These are phyloP conservation scores for Anabas testudineus DNA, from an alignment of 2,797 vertebrate genomes.

Conservation along the genomic window DNA sequence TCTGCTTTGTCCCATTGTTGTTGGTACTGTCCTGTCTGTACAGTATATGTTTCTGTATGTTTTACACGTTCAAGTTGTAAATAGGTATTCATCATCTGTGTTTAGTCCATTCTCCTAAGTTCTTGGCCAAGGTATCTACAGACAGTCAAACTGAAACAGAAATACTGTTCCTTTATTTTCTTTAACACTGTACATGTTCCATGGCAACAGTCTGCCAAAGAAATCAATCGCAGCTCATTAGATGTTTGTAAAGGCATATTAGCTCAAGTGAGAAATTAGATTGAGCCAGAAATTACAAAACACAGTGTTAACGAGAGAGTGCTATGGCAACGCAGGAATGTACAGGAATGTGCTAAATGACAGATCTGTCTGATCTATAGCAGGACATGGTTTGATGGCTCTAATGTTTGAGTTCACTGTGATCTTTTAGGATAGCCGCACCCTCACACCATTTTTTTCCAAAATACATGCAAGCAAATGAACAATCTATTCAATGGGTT, in stretches of 20 bases:
- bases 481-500: conserved; percentile 18
- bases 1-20: no score
- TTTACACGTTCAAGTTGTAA: no score
- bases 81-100: background rate
- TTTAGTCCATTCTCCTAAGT: background rate
- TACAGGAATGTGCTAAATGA: conserved; percentile 38
- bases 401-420: conserved; percentile 8
- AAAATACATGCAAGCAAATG: conserved; percentile 21
- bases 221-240: conserved; percentile 51
- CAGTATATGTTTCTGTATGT: no score
- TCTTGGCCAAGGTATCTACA: background rate
- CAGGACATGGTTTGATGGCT: conserved; percentile 24
- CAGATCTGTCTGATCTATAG: conserved; percentile 46
- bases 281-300: conserved; percentile 25
- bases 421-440: conserved; percentile 26
- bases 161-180: conserved; percentile 1
- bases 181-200: conserved; percentile 21
- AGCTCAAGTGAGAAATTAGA: conserved; percentile 38
- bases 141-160: conserved; percentile 12
- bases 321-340: conserved; percentile 50
- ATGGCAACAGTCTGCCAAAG: conserved; percentile 9
- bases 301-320: background rate
- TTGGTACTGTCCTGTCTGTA: no score
- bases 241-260: conserved; percentile 46
- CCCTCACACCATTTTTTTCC: conserved; percentile 16